Evolutionary conservation across 2,113 vertebrate genomes (phyloP).

Genomic region (Notothenia coriiceps): DNA sequence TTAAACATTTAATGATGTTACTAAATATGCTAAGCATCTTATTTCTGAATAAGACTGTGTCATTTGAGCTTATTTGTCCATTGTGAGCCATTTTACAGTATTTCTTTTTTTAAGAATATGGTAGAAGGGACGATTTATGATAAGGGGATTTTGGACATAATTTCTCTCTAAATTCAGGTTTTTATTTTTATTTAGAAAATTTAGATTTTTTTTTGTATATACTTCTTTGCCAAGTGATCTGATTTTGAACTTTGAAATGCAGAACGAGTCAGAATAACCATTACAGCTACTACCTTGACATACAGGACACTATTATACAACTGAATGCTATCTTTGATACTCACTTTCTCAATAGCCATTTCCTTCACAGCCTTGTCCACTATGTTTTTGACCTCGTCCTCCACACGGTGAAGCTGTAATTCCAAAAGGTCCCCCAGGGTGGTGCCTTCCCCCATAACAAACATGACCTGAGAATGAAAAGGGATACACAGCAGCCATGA

Average conservation of each 20-base stretch:
- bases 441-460: slow-evolving; percentile 82
- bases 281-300: neutral
- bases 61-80: neutral
- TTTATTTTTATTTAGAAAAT: no score
- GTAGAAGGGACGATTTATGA: neutral
- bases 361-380: slow-evolving; percentile 87
- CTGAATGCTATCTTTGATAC: neutral
- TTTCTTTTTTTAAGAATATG: neutral
- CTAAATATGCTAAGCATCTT: neutral
- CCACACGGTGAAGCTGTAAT: slow-evolving; percentile 83
- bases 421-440: slow-evolving; percentile 81
- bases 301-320: neutral
- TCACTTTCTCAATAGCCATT: slow-evolving; percentile 84
- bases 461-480: slow-evolving; percentile 72
- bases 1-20: neutral
- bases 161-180: neutral
- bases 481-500: neutral
- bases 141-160: neutral
- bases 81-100: neutral
- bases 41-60: neutral
- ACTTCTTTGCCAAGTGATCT: neutral
- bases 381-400: slow-evolving; percentile 87
- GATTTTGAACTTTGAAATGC: neutral
- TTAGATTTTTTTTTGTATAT: no score
- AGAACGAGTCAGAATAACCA: no score